Percentiles rank a stretch among this genome's conserved stretches.
These are phyloP conservation scores for Conistra vaccinii DNA, from an alignment of 2,888 invertebrate genomes.

Conservation along the genomic window DNA sequence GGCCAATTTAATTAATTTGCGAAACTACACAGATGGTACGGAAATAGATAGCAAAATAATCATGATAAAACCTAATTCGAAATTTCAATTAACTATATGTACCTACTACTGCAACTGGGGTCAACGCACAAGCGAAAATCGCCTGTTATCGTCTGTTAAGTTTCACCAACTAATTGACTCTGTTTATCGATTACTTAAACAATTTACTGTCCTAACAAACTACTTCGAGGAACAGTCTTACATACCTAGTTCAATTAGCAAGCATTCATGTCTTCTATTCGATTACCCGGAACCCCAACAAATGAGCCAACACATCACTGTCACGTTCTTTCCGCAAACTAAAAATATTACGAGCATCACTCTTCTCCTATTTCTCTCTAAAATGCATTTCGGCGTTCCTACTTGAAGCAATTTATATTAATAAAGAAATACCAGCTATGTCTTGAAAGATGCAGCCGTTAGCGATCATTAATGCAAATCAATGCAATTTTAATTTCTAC, in stretches of 20 bases:
- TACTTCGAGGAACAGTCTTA: constrained; percentile 15
- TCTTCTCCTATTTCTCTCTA: constrained; percentile 51
- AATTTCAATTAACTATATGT: neutral
- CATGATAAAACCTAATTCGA: neutral
- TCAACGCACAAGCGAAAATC: neutral
- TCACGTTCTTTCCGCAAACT: constrained; percentile 60
- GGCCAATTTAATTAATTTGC: neutral
- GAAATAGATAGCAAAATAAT: neutral
- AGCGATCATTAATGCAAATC: constrained; percentile 45
- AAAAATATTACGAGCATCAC: constrained; percentile 62
- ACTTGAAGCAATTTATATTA: constrained; percentile 49
- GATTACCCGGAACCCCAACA: constrained; percentile 51
- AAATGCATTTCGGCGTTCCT: constrained; percentile 54
- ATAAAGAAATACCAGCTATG: constrained; percentile 19
- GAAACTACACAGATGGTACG: neutral
- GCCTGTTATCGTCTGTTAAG: neutral
- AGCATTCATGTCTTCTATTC: constrained; percentile 51
- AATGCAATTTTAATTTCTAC: constrained; percentile 37
- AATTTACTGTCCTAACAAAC: constrained; percentile 8
- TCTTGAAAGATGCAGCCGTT: neutral
- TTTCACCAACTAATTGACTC: neutral
- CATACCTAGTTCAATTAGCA: constrained; percentile 47
- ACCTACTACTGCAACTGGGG: neutral
- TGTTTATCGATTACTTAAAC: neutral
- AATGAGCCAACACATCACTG: constrained; percentile 60